Percentiles rank a stretch among this genome's conserved stretches.
Evolutionary conservation across 2,797 vertebrate genomes (phyloP).

Genomic region (Steatocranus sp.): DNA sequence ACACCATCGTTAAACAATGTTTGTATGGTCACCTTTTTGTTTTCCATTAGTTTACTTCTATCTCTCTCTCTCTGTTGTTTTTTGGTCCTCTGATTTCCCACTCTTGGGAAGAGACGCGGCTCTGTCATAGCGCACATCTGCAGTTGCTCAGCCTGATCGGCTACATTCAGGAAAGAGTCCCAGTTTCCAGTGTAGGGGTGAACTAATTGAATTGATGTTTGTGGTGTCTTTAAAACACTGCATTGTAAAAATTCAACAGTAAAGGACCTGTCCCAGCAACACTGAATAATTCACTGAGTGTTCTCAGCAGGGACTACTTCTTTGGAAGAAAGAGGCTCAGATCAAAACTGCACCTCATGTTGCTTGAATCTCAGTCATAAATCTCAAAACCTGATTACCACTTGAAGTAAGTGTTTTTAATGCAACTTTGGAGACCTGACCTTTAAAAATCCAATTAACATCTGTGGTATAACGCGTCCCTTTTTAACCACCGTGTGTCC

Average conservation of each 20-base stretch:
- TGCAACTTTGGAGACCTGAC: background rate
- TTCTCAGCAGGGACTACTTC: background rate
- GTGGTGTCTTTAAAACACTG: background rate
- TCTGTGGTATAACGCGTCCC: background rate
- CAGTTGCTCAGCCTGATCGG: background rate
- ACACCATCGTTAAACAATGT: background rate
- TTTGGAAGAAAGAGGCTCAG: background rate
- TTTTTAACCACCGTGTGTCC: background rate
- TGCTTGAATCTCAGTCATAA: background rate
- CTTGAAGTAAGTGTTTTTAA: background rate
- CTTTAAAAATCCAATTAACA: background rate
- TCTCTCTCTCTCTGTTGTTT: background rate
- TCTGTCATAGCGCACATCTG: background rate
- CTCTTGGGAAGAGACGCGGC: background rate
- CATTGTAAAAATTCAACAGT: slow-evolving; percentile 6
- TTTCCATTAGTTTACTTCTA: background rate
- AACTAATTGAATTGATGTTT: background rate
- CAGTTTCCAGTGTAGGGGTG: background rate
- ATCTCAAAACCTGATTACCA: background rate
- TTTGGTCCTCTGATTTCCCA: background rate
- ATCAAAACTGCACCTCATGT: background rate
- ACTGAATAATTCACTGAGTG: background rate
- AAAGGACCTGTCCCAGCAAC: background rate
- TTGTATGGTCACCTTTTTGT: background rate
- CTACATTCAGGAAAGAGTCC: background rate